phyloP scores from a whole-genome alignment of 2,797 vertebrate species.

The Myotis pilosus region DNA sequence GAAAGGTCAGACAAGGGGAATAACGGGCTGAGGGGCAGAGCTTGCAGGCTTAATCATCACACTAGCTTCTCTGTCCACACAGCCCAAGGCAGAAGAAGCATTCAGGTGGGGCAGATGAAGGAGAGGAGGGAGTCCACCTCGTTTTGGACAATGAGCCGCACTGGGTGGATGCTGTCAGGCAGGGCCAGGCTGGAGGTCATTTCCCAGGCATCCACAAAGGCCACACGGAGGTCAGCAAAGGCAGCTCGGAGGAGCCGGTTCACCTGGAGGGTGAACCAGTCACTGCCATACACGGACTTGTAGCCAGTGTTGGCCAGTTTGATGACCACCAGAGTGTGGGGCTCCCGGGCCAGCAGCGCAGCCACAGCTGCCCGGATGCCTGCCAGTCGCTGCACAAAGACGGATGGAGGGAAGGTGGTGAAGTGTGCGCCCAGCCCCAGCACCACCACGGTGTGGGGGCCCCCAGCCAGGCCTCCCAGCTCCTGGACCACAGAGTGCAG shows the following conservation, averaged over 20 bases:
- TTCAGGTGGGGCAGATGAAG: conserved; percentile 75
- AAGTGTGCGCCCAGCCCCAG: conserved; percentile 73
- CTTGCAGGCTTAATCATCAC: neutral
- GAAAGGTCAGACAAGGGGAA: neutral
- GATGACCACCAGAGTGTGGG: conserved; percentile 59
- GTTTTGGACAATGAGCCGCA: conserved; percentile 63
- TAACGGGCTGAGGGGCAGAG: neutral
- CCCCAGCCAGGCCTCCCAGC: conserved; percentile 58
- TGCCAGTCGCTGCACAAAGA: conserved; percentile 22
- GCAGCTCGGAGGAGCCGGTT: conserved; percentile 74
- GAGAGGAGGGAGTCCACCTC: conserved; percentile 79
- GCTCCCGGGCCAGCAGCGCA: conserved; percentile 63
- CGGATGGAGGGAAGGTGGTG: conserved; percentile 61
- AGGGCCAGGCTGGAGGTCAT: conserved; percentile 80
- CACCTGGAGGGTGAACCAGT: conserved; percentile 80
- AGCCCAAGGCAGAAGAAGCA: neutral
- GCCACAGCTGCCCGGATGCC: conserved; percentile 33
- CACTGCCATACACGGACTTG: conserved; percentile 78
- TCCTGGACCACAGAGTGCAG: conserved; percentile 64
- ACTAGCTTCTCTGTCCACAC: neutral
- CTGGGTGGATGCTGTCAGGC: conserved; percentile 67
- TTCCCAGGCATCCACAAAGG: conserved; percentile 80
- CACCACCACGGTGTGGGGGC: conserved; percentile 62
- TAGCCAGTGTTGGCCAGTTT: conserved; percentile 82
- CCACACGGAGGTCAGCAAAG: conserved; percentile 73